A percentile compares a stretch with the other conserved stretches of the same genome.
phyloP scores from a whole-genome alignment of 2,797 vertebrate species.

The Oceanodroma leucorhoa region DNA sequence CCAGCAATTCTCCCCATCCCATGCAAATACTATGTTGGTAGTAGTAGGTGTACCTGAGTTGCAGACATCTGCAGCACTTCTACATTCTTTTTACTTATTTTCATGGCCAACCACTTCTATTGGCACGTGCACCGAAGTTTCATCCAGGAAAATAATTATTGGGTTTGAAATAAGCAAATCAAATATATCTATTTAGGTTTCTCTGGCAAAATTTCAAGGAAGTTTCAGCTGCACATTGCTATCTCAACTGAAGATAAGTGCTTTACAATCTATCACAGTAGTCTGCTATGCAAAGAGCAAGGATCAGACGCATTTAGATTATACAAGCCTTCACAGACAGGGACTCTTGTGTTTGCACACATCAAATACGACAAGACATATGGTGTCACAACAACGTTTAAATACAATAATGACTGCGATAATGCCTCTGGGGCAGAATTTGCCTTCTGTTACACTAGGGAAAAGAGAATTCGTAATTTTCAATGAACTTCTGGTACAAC shows the following conservation, averaged over 20 bases:
- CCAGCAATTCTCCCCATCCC: not conserved
- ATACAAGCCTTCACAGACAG: not conserved
- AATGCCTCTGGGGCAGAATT: constrained; percentile 46
- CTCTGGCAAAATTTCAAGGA: constrained; percentile 9
- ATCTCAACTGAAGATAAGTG: not conserved
- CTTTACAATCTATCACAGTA: not conserved
- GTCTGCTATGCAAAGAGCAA: not conserved
- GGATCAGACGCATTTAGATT: constrained; percentile 12
- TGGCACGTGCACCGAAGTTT: accelerated
- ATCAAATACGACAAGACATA: constrained; percentile 19
- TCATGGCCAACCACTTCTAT: not conserved
- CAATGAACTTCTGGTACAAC: not conserved
- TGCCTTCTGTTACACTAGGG: constrained; percentile 29
- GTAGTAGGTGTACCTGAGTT: not conserved
- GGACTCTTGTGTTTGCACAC: constrained; percentile 18
- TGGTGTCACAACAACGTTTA: constrained; percentile 56
- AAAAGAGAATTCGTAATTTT: constrained; percentile 33
- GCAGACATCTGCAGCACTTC: not conserved
- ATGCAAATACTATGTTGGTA: not conserved
- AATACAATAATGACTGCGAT: constrained; percentile 53
- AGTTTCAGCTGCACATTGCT: not conserved
- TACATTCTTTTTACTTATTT: not conserved
- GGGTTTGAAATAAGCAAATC: not conserved
- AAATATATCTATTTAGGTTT: not conserved
- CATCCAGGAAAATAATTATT: not conserved